Evolutionary conservation across 2,113 vertebrate species (phyloP), one percentile per base, ranked within the genome.

Genomic region (Panthera leo): DNA sequence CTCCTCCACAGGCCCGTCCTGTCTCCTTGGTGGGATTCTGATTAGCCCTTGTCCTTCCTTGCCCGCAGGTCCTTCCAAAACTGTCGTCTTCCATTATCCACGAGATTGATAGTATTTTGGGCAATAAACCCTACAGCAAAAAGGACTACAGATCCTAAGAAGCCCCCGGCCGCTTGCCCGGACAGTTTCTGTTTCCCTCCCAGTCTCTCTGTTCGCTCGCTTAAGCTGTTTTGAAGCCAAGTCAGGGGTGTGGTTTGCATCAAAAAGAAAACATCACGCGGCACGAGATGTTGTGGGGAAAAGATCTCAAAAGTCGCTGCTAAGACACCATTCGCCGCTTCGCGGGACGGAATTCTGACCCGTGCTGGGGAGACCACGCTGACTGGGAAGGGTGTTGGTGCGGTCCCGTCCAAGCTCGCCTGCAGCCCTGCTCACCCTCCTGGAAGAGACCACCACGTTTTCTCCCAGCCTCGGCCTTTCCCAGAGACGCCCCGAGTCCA

Each of bases 71-170:
- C 98, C 99, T 99, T 98, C 99, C 99, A 34, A 99, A 99, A 98
- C 98, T 99, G 98, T 99, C 99, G 0, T 99, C 99, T 96, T 99
- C 99, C 98, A 99, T 99, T 71, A 99, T 99, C 98, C 99, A 99
- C 0, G 99, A 99, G 99, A 99, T 99, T 90, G 99, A 99, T 98
- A 99, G 99, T 98, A 99, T 99, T 99, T 99, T 99, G 99, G 99
- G 99, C 98, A 99, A 99, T 99, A 99, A 99, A 99, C 99, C 99
- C 97, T 99, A 99, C 99, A 99, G 99, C 99, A 99, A 99, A 99
- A 99, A 99, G 99, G 99, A 99, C 99, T 99, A 99, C 98, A 98
- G 99, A 97, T 99, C 99, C 98, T 99, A 99, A 99, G 97, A 73
- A 12, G 27, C 78, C 39, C 67, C 93, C 39, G 7, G 8, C 76